Evolutionary conservation across 2,113 vertebrate genomes (phyloP).

Genomic region (Cyprinodon brontotheroides): DNA sequence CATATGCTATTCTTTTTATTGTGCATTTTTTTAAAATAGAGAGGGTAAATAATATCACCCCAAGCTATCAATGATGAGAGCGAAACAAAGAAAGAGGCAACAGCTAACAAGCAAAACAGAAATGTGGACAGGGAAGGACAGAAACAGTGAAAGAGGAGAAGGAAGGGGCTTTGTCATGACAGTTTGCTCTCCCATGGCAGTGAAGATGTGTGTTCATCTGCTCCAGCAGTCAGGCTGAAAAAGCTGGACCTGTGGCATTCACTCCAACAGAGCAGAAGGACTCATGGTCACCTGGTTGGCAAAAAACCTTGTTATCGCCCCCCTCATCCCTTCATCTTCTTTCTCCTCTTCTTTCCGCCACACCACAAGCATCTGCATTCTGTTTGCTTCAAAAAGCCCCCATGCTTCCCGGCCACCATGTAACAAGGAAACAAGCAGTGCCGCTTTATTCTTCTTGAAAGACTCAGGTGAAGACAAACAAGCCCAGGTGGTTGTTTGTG

Average conservation of each 20-base stretch:
- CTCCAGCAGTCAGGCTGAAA: slow-evolving; percentile 75
- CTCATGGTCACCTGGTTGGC: slow-evolving; percentile 71
- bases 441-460: slow-evolving; percentile 35
- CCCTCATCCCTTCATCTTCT: slow-evolving; percentile 52
- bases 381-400: slow-evolving; percentile 57
- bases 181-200: slow-evolving; percentile 60
- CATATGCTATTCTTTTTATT: slow-evolving; percentile 36
- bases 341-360: slow-evolving; percentile 40
- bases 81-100: slow-evolving; percentile 32
- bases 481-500: slow-evolving; percentile 43
- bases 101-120: slow-evolving; percentile 48
- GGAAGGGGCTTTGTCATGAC: slow-evolving; percentile 69
- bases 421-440: slow-evolving; percentile 58
- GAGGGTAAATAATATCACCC: slow-evolving; percentile 56
- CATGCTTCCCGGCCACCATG: slow-evolving; percentile 48
- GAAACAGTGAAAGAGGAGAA: slow-evolving; percentile 38
- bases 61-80: slow-evolving; percentile 51
- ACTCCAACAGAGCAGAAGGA: slow-evolving; percentile 56
- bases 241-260: slow-evolving; percentile 75
- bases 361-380: slow-evolving; percentile 67
- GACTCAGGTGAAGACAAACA: slow-evolving; percentile 55
- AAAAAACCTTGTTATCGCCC: slow-evolving; percentile 70
- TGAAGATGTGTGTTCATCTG: slow-evolving; percentile 66
- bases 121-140: slow-evolving; percentile 53
- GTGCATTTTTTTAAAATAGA: slow-evolving; percentile 14